These are phyloP conservation scores for Clarias fuscus DNA, from an alignment of 2,797 vertebrate genomes.

Conservation along the genomic window DNA sequence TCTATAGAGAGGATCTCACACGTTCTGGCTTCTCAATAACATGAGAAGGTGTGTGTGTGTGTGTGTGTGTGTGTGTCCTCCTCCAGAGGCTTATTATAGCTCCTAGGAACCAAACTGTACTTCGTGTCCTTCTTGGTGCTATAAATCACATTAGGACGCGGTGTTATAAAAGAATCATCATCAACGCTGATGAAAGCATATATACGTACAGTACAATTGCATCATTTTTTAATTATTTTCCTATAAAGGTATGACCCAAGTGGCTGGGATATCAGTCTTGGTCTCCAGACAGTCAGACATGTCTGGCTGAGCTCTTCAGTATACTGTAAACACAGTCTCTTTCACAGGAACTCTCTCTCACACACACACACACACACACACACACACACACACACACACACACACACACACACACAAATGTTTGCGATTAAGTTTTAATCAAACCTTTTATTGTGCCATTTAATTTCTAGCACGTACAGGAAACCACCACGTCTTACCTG, in stretches of 20 bases:
- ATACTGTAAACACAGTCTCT: neutral
- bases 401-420: slow-evolving; percentile 23
- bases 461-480: slow-evolving; percentile 30
- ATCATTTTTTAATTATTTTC: neutral
- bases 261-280: neutral
- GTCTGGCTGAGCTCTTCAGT: slow-evolving; percentile 24
- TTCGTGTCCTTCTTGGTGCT: no score
- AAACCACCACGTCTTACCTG: neutral
- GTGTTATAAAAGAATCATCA: neutral
- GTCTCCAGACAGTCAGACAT: neutral
- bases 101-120: no score
- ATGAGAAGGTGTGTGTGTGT: no score
- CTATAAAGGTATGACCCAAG: neutral
- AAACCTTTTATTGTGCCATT: slow-evolving; percentile 34
- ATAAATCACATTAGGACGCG: neutral
- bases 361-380: slow-evolving; percentile 12
- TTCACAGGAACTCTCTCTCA: neutral
- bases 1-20: neutral
- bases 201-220: neutral
- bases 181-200: neutral
- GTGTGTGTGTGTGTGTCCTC: no score
- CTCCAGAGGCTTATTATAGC: no score
- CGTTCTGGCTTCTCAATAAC: neutral
- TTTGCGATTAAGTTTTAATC: slow-evolving; percentile 44
- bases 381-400: slow-evolving; percentile 12